Percentiles rank a stretch among this genome's conserved stretches.
phyloP scores from a whole-genome alignment of 2,113 vertebrate genomes.

The Tyto alba region DNA sequence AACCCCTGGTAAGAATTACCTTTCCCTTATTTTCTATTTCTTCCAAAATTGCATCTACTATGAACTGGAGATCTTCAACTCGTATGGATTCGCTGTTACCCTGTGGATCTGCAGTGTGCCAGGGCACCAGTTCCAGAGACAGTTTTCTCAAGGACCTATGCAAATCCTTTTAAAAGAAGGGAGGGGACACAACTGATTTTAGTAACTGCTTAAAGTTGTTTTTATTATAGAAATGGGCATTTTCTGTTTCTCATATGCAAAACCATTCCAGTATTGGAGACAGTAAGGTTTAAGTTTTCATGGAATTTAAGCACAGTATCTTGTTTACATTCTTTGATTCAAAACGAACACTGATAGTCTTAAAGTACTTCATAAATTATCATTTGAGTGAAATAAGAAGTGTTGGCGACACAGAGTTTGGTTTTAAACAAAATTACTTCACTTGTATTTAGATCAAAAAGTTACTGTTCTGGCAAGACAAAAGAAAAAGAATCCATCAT shows the following conservation, averaged over 20 bases:
- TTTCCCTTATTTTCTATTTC: constrained; percentile 73
- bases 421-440: background rate
- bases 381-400: background rate
- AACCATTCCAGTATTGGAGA: background rate
- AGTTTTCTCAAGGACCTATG: constrained; percentile 73
- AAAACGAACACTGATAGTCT: background rate
- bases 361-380: background rate
- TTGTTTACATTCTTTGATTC: background rate
- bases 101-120: constrained; percentile 52
- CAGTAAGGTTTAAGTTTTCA: background rate
- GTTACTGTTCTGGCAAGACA: background rate
- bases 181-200: background rate
- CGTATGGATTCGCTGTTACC: constrained; percentile 49
- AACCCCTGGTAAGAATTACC: constrained; percentile 42
- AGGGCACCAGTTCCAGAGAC: constrained; percentile 71
- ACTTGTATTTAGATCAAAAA: background rate
- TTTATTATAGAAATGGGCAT: background rate
- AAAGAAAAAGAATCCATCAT: background rate
- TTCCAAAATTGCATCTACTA: constrained; percentile 81
- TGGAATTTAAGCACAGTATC: background rate
- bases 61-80: constrained; percentile 82
- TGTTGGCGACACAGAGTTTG: background rate
- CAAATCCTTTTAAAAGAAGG: constrained; percentile 70
- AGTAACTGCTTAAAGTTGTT: background rate
- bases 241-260: background rate